Evolutionary conservation across 2,888 invertebrate species (phyloP), one percentile per base, ranked within the genome.

Genomic region (Rotaria socialis): DNA sequence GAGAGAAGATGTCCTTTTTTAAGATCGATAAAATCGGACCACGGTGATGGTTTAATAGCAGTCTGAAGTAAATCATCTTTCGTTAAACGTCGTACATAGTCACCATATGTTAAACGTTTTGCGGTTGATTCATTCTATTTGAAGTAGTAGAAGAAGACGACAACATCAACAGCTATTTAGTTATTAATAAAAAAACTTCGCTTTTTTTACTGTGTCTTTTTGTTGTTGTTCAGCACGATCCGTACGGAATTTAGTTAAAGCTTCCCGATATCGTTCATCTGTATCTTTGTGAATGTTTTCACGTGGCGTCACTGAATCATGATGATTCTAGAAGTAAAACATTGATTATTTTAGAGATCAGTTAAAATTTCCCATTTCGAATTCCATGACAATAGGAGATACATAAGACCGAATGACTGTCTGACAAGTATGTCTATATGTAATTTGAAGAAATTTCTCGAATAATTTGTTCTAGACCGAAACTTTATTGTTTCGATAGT

Each of bases 91-190:
- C 80, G 47, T n/a, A 80, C 35, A 80, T 80, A 24, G n/a, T 80
- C 14, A 80, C 80, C 80, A 47, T 80, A 80, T 7, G 47, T 24
- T 4, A 80, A 11, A n/a, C 80, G 80, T 47, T 80, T 80, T 47
- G 80, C 47, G 24, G 80, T 47, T n/a, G 80, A 41, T 80, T 80
- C 80, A 80, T 35, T 80, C 80, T 80, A n/a, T 35, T 55, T 55
- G 3, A 22, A 35, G 35, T 35, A 2, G 35, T 35, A 35, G 35
- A 35, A 35, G 35, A 35, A 35, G 35, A 35, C 35, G 35, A 35
- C 35, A 35, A 35, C 35, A 35, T 2, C 35, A 35, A 35, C 35
- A 35, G 35, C 35, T 35, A 35, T 35, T 35, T 35, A 35, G 35
- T 35, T 35, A 35, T 35, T 35, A 35, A 35, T 35, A 35, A 35